Base-by-base conservation (phyloP, 1,140 invertebrate genomes). In the Drepana arcuata region DNA sequence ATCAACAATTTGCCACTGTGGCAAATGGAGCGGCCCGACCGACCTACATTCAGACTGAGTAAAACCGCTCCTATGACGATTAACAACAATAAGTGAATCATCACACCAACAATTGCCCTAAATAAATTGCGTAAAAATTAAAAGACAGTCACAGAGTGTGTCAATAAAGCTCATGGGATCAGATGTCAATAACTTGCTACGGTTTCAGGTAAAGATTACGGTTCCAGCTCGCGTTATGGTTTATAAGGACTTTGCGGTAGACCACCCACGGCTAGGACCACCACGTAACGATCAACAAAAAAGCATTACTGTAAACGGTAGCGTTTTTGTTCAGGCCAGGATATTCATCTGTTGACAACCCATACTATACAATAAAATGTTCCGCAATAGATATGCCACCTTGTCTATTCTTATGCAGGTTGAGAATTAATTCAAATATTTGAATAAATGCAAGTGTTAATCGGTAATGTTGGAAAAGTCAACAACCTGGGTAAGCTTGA, bases 1-100 rank as follows among this genome's bases (percentile, higher is more conserved):
- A 55, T 60, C 50, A 60, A 74, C 72, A 80, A 72, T 77, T 80
- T 63, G 71, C 71, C 57, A 68, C 64, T 61, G 66, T 61, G 52
- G 55, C 70, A 77, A 80, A 70, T 80, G 64, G 70, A 75, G 72
- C 75, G 70, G 62, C 60, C 68, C 70, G 66, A 74, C 44, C 67
- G 66, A 77, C 70, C 70, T 73, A 77, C 70, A 73, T 75, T 66
- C 58, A 48, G 58, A 64, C 55, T 60, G 54, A 68, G 61, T 61
- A 59, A 26, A 68, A 75, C 62, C 64, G 56, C 65, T 70, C 63
- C 63, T 55, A 57, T 72, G 54, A 56, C 52, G 61, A 67, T 61
- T 71, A 69, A 70, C 62, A 69, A 70, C 62, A 75, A 67, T 63
- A 60, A 59, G 51, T 60, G 58, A 70, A 59, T 54, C 66, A 67